Base-by-base conservation (phyloP, 2,888 invertebrate species). In the Calliphora vomitoria region DNA sequence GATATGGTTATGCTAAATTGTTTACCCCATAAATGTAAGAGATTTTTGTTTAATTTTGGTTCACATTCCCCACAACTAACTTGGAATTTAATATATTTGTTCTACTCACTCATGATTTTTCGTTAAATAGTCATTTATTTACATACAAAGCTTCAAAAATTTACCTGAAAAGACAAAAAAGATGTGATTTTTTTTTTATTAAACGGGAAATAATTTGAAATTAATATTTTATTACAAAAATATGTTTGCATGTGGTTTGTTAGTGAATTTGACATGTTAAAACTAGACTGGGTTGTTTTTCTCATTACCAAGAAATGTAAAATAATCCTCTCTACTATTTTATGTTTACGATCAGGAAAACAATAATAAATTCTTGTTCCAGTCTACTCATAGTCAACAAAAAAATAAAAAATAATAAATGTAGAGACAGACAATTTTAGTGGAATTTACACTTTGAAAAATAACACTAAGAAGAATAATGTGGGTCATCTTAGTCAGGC, bases 91-190 rank as follows among this genome's bases (percentile, higher is more conserved):
- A n/a, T 50, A n/a, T 3, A n/a, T 58, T 53, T 18, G 38, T 31
- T 72, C 31, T 31, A 72, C 81, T 81, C 53, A 72, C 80, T 71
- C 55, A 18, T 31, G 41, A 31, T 60, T 2, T 18, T 25, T 25
- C 55, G 1, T 3, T 25, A n/a, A 25, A 11, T 2, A 1, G n/a
- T 15, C 25, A 25, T 72, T 55, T 62, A 15, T 72, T 62, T 50
- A 38, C n/a, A 72, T n/a, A 75, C 8, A 68, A 47, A 4, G 15
- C 20, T 71, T 18, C 62, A 50, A 82, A 81, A 69, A 62, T 64
- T 82, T 83, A 83, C 83, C 83, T 83, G 83, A 78, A 83, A 83
- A 35, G 53, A 83, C 11, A 68, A 55, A 71, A 64, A 66, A 75
- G 38, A 64, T 38, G 31, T 44, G 20, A 11, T 8, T 44, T 20